These are phyloP conservation scores for Gavialis gangeticus DNA, from an alignment of 2,113 vertebrate genomes.

Conservation along the genomic window DNA sequence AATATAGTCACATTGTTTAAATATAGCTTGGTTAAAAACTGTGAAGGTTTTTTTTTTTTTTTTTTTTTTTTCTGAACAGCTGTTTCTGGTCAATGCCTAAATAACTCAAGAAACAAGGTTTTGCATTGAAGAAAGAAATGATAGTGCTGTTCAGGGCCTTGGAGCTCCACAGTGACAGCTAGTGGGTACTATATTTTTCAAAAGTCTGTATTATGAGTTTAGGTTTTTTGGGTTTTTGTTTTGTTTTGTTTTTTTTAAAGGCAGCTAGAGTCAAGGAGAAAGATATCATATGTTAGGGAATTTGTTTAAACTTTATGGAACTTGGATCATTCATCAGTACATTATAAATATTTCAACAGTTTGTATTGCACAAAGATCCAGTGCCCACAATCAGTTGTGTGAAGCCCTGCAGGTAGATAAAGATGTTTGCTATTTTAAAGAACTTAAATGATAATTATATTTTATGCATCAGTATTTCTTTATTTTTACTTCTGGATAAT, in stretches of 20 bases:
- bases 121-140: not conserved
- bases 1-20: not conserved
- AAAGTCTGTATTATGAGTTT: not conserved
- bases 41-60: not conserved
- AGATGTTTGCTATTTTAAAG: no score
- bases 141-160: accelerated
- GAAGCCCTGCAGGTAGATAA: no score
- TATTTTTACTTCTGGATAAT: slow-evolving; percentile 13
- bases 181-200: not conserved
- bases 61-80: not conserved
- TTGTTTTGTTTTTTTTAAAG: not conserved
- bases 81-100: not conserved
- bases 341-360: not conserved
- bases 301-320: not conserved
- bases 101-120: not conserved
- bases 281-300: not conserved
- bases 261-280: not conserved
- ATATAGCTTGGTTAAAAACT: not conserved
- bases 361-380: no score
- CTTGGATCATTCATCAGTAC: not conserved
- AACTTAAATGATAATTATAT: no score
- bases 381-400: no score
- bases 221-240: no score
- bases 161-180: not conserved
- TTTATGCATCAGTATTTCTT: no score